phyloP scores from a whole-genome alignment of 2,888 invertebrate genomes.

The Arrhopalites spinosus region DNA sequence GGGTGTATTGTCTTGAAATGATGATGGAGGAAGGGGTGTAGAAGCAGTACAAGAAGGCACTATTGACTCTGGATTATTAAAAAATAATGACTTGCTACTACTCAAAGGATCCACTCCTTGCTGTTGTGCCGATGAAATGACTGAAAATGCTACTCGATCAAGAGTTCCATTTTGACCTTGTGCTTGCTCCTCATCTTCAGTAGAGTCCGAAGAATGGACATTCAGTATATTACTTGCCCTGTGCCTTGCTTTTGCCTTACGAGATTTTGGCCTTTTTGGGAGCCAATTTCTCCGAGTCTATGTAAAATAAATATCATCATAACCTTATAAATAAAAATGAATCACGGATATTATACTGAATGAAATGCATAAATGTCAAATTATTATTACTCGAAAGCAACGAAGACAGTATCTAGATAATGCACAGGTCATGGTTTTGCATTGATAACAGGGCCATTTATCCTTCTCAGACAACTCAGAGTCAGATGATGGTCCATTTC shows the following conservation, averaged over 20 bases:
- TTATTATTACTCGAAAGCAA: slow-evolving; percentile 49
- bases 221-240: neutral
- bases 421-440: slow-evolving; percentile 40
- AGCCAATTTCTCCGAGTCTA: slow-evolving; percentile 52
- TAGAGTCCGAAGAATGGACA: neutral
- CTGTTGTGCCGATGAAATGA: neutral
- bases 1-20: neutral
- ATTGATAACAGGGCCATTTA: slow-evolving; percentile 48
- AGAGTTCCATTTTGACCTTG: neutral
- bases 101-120: neutral
- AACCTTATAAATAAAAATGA: neutral
- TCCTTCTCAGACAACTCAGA: slow-evolving; percentile 37
- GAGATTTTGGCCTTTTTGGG: slow-evolving; percentile 46
- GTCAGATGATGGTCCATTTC: neutral
- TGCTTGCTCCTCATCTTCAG: slow-evolving; percentile 8
- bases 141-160: neutral
- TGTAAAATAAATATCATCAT: neutral
- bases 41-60: neutral
- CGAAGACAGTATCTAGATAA: slow-evolving; percentile 47
- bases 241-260: slow-evolving; percentile 35
- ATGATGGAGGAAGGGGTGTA: neutral
- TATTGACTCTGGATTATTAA: neutral
- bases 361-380: neutral
- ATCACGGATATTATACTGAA: neutral
- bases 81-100: neutral